Base-by-base conservation (phyloP, 2,113 vertebrate genomes). In the Fukomys damarensis region DNA sequence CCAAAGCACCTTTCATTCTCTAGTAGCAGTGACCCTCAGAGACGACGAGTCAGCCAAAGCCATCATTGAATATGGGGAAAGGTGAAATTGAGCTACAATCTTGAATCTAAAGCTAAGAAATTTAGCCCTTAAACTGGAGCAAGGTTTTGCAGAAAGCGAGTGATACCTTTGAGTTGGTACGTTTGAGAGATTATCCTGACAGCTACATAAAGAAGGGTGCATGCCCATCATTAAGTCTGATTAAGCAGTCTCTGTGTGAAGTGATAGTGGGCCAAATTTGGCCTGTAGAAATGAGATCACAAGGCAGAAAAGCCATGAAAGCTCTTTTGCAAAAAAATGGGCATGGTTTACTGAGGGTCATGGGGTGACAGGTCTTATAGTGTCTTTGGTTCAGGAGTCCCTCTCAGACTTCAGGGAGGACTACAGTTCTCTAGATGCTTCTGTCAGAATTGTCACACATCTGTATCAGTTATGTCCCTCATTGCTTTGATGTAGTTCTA, bases 61-160 rank as follows among this genome's bases (percentile, higher is more conserved):
- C 16, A 46, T n/a, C 38, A 14, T 19, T 86, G 88, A 93, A 41
- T 63, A 24, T 46, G 19, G 49, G 17, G 17, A 13, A 43, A 63
- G 30, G 58, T 54, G 52, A 74, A 91, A 54, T 43, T 56, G n/a
- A 26, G 12, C 14, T 72, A 24, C 14, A 38, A 1, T 68, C 32
- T 83, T 68, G n/a, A 58, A n/a, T 86, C 77, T 89, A 72, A 22
- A 72, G n/a, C 66, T 72, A 88, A 86, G 83, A 88, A 81, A 84
- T 63, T 58, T 87, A 68, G 28, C 11, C 8, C 92, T 90, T 41
- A 86, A 3, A n/a, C 6, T 30, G 35, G 74, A 89, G 26, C 30
- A 49, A 74, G 61, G 9, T 54, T 81, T 89, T 13, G 41, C 80
- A 68, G 49, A 74, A 84, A 52, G 7, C 19, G 41, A 85, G 26